These are phyloP conservation scores for Idaea biselata DNA, from an alignment of 2,888 invertebrate species.

Conservation along the genomic window DNA sequence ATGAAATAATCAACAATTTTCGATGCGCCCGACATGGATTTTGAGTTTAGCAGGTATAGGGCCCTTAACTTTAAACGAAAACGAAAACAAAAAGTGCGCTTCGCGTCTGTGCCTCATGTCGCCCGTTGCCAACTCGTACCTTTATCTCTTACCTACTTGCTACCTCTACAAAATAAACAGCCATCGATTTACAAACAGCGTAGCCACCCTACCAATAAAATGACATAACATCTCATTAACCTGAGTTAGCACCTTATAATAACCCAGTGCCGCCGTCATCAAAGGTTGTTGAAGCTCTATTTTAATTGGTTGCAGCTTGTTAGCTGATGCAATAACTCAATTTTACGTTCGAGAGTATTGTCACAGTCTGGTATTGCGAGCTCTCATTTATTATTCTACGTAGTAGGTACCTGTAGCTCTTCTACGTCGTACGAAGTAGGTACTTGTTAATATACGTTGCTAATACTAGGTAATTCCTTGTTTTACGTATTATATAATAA, in stretches of 20 bases:
- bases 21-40: too few species aligned
- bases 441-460: too few species aligned
- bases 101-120: too few species aligned
- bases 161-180: too few species aligned
- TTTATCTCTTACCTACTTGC: too few species aligned
- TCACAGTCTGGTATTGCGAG: conserved; percentile 14
- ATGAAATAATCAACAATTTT: too few species aligned
- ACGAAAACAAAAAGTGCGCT: too few species aligned
- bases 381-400: conserved; percentile 14
- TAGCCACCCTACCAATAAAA: conserved; percentile 13
- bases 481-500: too few species aligned
- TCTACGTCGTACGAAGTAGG: not conserved
- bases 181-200: conserved; percentile 2
- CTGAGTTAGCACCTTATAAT: conserved; percentile 46
- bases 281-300: conserved; percentile 17
- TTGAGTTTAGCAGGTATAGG: too few species aligned
- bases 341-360: conserved; percentile 15
- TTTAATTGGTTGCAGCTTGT: conserved; percentile 25
- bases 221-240: conserved; percentile 39
- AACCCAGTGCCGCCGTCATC: conserved; percentile 32
- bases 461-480: too few species aligned
- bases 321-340: conserved; percentile 19
- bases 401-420: not conserved
- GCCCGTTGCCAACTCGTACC: too few species aligned
- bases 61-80: too few species aligned